Conservation (phyloP, 2,888 invertebrate species). For the Scaptomyza reducta region DNA sequence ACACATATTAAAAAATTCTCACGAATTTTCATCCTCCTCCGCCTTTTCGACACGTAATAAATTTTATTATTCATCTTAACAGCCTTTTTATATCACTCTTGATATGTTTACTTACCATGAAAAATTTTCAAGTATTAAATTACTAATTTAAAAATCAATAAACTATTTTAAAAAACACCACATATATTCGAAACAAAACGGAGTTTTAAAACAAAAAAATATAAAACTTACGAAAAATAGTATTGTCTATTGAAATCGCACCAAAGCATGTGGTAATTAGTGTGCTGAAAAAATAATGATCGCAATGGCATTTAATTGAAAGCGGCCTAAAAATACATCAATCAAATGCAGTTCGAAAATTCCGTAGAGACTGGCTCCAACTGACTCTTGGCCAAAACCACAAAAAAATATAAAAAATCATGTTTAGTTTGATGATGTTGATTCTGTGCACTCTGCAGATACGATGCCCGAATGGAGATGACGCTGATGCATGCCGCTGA, state of each 20-base stretch:
- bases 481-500: conserved; percentile 36
- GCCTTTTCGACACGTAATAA: too few relatives aligned
- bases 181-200: too few relatives aligned
- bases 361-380: conserved; percentile 2
- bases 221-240: too few relatives aligned
- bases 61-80: too few relatives aligned
- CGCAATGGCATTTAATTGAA: conserved; percentile 33
- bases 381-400: conserved; percentile 31
- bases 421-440: conserved; percentile 70
- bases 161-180: too few relatives aligned
- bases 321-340: conserved; percentile 53
- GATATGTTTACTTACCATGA: too few relatives aligned
- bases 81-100: too few relatives aligned
- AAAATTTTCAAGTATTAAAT: too few relatives aligned
- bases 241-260: conserved; percentile 48
- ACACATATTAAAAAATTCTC: too few relatives aligned
- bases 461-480: conserved; percentile 47
- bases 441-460: conserved; percentile 43
- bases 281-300: conserved; percentile 53
- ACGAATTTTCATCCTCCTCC: too few relatives aligned
- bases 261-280: conserved; percentile 36
- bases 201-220: too few relatives aligned
- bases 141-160: too few relatives aligned
- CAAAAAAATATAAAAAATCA: conserved; percentile 33
- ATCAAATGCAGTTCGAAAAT: conserved; percentile 46